These are phyloP conservation scores for Molorchus minor DNA, from an alignment of 2,888 invertebrate species.

Conservation along the genomic window DNA sequence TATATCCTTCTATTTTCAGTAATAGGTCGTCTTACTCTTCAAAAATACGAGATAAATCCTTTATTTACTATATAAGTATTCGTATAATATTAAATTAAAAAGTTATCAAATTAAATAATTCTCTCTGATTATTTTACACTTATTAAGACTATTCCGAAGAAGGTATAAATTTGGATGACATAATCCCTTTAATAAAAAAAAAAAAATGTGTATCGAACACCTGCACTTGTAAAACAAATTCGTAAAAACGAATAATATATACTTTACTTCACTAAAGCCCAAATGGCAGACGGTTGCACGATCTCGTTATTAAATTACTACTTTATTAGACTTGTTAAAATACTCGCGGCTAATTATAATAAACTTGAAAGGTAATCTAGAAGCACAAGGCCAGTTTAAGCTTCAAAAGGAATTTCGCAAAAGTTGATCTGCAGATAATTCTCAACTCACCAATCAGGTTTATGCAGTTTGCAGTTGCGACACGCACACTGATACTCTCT, in stretches of 20 bases:
- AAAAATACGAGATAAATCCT: no score
- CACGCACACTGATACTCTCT: slow-evolving; percentile 37
- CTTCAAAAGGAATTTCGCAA: slow-evolving; percentile 43
- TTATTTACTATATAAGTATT: no score
- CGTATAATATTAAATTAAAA: no score
- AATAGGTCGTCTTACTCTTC: no score
- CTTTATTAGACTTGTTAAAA: slow-evolving; percentile 51
- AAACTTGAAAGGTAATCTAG: slow-evolving; percentile 47
- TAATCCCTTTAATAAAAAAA: no score
- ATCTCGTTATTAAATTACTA: slow-evolving; percentile 47
- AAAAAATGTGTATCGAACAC: slow-evolving; percentile 1
- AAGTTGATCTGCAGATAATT: slow-evolving; percentile 36
- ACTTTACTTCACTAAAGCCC: neutral
- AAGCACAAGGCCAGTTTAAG: slow-evolving; percentile 33
- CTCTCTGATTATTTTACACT: no score
- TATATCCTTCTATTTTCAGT: no score
- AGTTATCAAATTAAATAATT: no score
- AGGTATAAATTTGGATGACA: no score
- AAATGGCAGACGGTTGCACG: slow-evolving; percentile 34
- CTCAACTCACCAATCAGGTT: slow-evolving; percentile 44
- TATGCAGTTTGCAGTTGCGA: slow-evolving; percentile 38
- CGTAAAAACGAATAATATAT: slow-evolving; percentile 6
- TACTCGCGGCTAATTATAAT: slow-evolving; percentile 50
- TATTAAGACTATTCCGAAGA: no score
- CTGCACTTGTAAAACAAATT: neutral